These are phyloP conservation scores for Gymnobelideus leadbeateri DNA, from an alignment of 2,113 vertebrate genomes.

Conservation along the genomic window DNA sequence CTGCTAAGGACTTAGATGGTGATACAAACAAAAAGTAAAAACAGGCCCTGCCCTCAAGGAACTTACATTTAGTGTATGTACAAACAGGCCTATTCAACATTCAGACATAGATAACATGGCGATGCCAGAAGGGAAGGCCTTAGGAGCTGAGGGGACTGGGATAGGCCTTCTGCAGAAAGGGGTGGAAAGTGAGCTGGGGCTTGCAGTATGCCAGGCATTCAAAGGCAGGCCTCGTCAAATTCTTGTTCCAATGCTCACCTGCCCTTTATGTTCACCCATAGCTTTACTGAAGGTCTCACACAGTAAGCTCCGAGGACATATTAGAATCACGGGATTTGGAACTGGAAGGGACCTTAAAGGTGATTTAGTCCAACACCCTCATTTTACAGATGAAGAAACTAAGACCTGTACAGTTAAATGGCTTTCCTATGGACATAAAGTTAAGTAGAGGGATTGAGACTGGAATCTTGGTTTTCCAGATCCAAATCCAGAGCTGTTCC, in stretches of 20 bases:
- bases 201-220: not conserved
- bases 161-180: not conserved
- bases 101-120: not conserved
- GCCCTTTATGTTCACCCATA: not conserved
- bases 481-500: not conserved
- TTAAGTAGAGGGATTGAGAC: not conserved
- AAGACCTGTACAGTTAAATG: not conserved
- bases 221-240: not conserved
- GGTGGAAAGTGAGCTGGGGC: not conserved
- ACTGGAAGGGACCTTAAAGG: fast-evolving
- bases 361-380: no score
- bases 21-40: not conserved
- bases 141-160: not conserved
- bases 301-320: not conserved
- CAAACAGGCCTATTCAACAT: not conserved
- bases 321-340: not conserved
- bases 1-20: not conserved
- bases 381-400: not conserved
- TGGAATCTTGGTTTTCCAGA: not conserved
- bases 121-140: not conserved
- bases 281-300: not conserved
- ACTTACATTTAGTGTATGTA: not conserved
- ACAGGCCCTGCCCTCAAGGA: not conserved
- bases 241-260: not conserved
- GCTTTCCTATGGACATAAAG: not conserved